A percentile compares a stretch with the other conserved stretches of the same genome.
Evolutionary conservation across 2,888 invertebrate species (phyloP).

Genomic region (Mythimna loreyi): DNA sequence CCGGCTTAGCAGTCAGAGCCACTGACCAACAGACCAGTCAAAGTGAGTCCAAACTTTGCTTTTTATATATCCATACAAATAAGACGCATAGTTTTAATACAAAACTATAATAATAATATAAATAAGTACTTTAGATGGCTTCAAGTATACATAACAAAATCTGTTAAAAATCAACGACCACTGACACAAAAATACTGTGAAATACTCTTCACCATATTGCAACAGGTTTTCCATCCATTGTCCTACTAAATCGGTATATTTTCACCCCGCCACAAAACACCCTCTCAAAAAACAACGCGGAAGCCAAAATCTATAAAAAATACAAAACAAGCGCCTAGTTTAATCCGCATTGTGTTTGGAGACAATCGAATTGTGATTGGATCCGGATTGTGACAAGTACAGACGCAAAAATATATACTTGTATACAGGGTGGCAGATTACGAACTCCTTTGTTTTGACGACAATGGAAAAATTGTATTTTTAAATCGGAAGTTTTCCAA

Average conservation of each 20-base stretch:
- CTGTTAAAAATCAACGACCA: not conserved
- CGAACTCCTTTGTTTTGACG: slow-evolving; percentile 51
- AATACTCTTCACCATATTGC: not conserved
- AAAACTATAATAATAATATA: too few species aligned
- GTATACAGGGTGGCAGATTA: slow-evolving; percentile 35
- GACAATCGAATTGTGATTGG: slow-evolving; percentile 67
- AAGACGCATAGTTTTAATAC: too few species aligned
- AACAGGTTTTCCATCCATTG: slow-evolving; percentile 26
- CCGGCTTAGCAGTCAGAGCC: too few species aligned
- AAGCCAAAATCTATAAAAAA: slow-evolving; percentile 37
- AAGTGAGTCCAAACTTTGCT: too few species aligned
- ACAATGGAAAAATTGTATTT: slow-evolving; percentile 17
- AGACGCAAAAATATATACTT: slow-evolving; percentile 49
- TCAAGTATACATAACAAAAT: not conserved
- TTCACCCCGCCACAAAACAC: not conserved
- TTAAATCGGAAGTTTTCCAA: slow-evolving; percentile 5
- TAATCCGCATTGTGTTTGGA: slow-evolving; percentile 65
- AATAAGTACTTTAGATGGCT: too few species aligned
- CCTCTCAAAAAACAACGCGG: slow-evolving; percentile 33
- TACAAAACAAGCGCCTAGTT: slow-evolving; percentile 44
- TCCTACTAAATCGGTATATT: not conserved
- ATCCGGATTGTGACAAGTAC: slow-evolving; percentile 58
- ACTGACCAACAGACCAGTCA: too few species aligned
- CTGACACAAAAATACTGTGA: not conserved
- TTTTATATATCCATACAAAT: too few species aligned